Evolutionary conservation across 2,113 vertebrate species (phyloP).

Genomic region (Colistium nudipinnis): DNA sequence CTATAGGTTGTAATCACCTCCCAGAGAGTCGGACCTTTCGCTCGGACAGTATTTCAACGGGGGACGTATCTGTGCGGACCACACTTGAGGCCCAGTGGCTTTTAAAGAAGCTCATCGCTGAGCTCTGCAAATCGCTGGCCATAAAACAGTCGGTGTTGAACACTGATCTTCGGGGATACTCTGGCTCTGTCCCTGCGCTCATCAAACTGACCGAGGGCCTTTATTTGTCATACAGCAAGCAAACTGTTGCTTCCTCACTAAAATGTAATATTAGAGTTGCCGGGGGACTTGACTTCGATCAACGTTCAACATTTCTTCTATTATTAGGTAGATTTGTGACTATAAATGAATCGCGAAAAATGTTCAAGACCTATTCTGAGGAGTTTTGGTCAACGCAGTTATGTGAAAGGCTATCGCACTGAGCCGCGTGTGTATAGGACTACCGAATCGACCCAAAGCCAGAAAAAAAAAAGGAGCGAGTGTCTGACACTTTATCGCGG

Average conservation of each 20-base stretch:
- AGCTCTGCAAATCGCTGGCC: slow-evolving; percentile 52
- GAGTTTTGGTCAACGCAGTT: too few species aligned
- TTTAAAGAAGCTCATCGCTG: slow-evolving; percentile 56
- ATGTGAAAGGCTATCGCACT: not conserved
- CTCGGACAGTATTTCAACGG: slow-evolving; percentile 50
- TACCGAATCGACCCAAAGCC: not conserved
- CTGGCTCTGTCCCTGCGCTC: slow-evolving; percentile 14
- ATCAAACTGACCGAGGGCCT: slow-evolving; percentile 29
- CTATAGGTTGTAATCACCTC: slow-evolving; percentile 45
- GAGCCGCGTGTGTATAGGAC: not conserved
- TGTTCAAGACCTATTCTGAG: too few species aligned
- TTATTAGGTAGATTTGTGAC: too few species aligned
- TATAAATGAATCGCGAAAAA: too few species aligned
- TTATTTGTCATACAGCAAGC: slow-evolving; percentile 27
- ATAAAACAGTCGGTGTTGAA: slow-evolving; percentile 37
- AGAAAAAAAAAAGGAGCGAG: not conserved
- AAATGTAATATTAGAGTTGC: too few species aligned
- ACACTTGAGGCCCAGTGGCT: slow-evolving; percentile 23
- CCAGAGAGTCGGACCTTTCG: slow-evolving; percentile 22
- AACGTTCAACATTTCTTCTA: too few species aligned
- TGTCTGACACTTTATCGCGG: not conserved
- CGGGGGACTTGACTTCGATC: too few species aligned
- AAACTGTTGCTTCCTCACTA: slow-evolving; percentile 17
- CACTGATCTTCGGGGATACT: slow-evolving; percentile 21
- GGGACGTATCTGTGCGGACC: slow-evolving; percentile 65